These are phyloP conservation scores for Emydoidea blandingii DNA, from an alignment of 2,797 vertebrate genomes.

Conservation along the genomic window DNA sequence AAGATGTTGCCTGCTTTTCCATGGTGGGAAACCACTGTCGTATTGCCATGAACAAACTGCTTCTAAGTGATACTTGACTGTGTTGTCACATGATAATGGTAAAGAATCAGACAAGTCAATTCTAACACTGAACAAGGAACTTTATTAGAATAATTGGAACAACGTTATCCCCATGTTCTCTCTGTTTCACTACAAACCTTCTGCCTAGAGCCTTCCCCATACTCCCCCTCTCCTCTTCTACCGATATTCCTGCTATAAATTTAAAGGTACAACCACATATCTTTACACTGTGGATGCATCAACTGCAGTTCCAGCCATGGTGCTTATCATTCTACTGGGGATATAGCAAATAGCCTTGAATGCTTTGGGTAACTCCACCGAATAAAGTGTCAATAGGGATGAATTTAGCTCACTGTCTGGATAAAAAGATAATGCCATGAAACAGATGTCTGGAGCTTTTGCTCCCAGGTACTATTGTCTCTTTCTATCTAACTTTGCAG, in stretches of 20 bases:
- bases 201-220: neutral
- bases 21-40: conserved; percentile 1
- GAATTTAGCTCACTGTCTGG: neutral
- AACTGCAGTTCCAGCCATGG: neutral
- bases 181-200: rapidly evolving
- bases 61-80: neutral
- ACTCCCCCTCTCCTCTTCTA: rapidly evolving
- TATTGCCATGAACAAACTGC: neutral
- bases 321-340: rapidly evolving
- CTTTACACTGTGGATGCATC: neutral
- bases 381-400: neutral
- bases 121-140: neutral
- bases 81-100: neutral
- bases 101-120: neutral
- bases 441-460: neutral
- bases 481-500: neutral
- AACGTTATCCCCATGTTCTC: neutral
- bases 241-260: neutral
- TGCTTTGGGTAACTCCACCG: neutral
- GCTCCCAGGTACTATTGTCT: neutral
- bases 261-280: neutral
- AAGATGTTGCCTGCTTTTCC: neutral
- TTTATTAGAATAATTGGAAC: neutral
- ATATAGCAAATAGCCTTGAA: neutral
- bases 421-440: too few species aligned